These are phyloP conservation scores for Peromyscus maniculatus DNA, from an alignment of 2,113 vertebrate genomes.

Conservation along the genomic window DNA sequence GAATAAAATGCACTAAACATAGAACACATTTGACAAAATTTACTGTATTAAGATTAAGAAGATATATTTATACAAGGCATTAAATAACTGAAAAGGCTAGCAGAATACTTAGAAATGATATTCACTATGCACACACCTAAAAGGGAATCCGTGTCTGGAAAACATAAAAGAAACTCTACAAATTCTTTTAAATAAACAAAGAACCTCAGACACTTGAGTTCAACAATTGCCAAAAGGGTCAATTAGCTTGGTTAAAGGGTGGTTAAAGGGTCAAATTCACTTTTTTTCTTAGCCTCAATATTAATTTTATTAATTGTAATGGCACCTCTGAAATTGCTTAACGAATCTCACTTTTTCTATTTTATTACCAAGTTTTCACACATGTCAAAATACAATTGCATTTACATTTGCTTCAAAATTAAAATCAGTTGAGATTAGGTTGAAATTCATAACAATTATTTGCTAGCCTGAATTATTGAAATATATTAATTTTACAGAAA, in stretches of 20 bases:
- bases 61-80: background rate
- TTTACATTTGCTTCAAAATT: background rate
- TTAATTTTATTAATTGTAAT: background rate
- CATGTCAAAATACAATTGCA: background rate
- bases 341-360: background rate
- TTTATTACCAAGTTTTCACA: background rate
- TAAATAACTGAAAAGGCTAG: background rate
- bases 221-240: background rate
- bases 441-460: background rate
- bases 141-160: background rate
- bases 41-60: background rate
- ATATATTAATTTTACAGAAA: background rate
- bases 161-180: background rate
- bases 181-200: conserved; percentile 25
- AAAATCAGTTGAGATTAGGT: background rate
- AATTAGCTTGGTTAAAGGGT: background rate
- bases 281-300: background rate
- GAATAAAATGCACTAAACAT: background rate
- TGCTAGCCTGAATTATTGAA: background rate
- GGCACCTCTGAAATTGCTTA: background rate
- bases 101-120: background rate
- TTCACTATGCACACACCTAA: background rate
- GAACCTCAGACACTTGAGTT: background rate
- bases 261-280: background rate
- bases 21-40: background rate